Evolutionary conservation across 1,140 invertebrate species (phyloP), one percentile per base, ranked within the genome.

Genomic region (Eulimnadia texana): DNA sequence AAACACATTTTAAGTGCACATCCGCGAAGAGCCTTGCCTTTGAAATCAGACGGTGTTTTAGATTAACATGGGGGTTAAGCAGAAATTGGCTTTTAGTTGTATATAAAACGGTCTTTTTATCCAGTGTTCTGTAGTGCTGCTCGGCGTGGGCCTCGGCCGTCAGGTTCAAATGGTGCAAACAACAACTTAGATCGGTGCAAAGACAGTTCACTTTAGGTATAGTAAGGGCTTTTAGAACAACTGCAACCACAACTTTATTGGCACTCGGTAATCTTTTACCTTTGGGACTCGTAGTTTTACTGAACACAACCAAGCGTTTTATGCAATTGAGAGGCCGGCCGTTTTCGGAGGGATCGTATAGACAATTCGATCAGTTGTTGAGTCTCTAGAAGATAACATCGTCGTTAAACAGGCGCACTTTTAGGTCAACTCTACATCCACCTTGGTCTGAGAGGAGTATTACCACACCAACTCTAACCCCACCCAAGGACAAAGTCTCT

Each of bases 141-240:
- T 55, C 53, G 11, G 53, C 25, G 19, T 55, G 53, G 53, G 53
- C 53, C 6, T 55, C 53, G 19, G 53, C 22, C 6, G 27, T 55
- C 13, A 55, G 25, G 24, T 24, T n/a, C 10, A 55, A 27, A 27
- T 27, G 27, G 27, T 13, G 24, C n/a, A 22, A 11, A 11, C 23
- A 27, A n/a, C 19, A 55, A 27, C 22, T 55, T 22, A 11, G 53
- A 27, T 27, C 16, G n/a, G n/a, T 55, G 6, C 22, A 55, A 23
- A n/a, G 53, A 3, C 20, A 24, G n/a, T 55, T 55, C 25, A 55
- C 23, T 24, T 6, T 22, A 16, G 19, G 3, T 13, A 55, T 23
- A 6, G 23, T 27, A 10, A 22, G n/a, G n/a, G 23, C 53, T 11
- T 55, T 55, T 23, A 11, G 25, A 27, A 55, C 53, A 27, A 27